Base-by-base conservation (phyloP, 2,888 invertebrate species). In the Helleia helle region DNA sequence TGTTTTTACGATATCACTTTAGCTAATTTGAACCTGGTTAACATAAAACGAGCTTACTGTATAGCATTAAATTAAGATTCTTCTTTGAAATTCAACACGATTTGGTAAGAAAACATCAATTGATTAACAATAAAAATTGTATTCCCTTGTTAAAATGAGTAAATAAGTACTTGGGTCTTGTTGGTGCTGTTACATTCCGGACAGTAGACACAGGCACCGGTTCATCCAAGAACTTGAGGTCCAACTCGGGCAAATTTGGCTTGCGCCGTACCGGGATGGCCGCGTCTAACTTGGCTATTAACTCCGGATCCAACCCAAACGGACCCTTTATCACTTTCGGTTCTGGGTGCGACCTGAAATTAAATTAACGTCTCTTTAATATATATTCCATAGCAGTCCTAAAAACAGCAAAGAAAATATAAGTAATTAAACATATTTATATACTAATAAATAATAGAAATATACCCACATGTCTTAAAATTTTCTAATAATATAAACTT, bases 271-370 rank as follows among this genome's bases (percentile, higher is more conserved):
- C 76, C 12, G 68, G 80, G 51, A 61, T 74, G 26, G 59, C 79
- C 40, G 77, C 87, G 68, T 94, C 94, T 37, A 94, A 86, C 52
- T 88, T 87, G 18, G 89, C 88, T 52, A 94, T 87, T 46, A 93
- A 81, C 42, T 90, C 88, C 11, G 90, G 88, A 67, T 95, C 94
- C 36, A 96, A 80, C 0, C 91, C 89, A 70, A 93, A 95, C 14
- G 93, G 93, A 12, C 94, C 94, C 0, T 88, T 83, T 3, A 88
- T 65, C 31, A 87, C 75, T 15, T 71, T 67, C 7, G 83, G 77
- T 45, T 79, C 81, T 1, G 73, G 70, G 13, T 77, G 70, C 30
- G 68, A 69, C 11, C 87, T 86, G 56, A 59, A 41, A 45, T 7
- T n/a, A 13, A 22, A 24, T n/a, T 17, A 5, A 24, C 12, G 6